Evolutionary conservation across 1,140 invertebrate species (phyloP), one percentile per base, ranked within the genome.

Genomic region (Druon quercuslanigerum): DNA sequence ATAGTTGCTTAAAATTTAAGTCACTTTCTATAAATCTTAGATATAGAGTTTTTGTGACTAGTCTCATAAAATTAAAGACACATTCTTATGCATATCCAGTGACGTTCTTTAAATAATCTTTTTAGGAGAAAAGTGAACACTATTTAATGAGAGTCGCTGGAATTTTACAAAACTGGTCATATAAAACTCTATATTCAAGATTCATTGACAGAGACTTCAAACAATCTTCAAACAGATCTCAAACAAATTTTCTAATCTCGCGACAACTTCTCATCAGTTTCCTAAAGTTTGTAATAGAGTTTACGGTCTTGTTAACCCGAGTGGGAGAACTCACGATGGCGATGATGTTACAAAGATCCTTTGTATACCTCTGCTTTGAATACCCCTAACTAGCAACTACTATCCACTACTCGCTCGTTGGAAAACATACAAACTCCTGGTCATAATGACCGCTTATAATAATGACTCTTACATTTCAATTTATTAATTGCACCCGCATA

Each of bases 261-360:
- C 46, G 20, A 25, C 33, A 66, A 66, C 60, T 66, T 66, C 60
- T 66, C 60, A 66, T 66, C 40, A 66, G 60, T 66, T 66, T 66
- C 13, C 60, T 16, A 66, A 66, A 66, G 60, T 66, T 66, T 40
- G n/a, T 20, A 66, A 66, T 66, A 66, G 25, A 66, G 60, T 66
- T 66, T 66, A 25, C 60, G 60, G 33, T 66, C 60, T 66, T 66
- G 60, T 66, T 66, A 66, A 66, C 60, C 60, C 33, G 60, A 66
- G 60, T 20, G 40, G 40, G 60, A 66, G 60, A 66, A 66, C 60
- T 66, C 60, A 33, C n/a, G n/a, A 33, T 66, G 60, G 60, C 46
- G 60, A 66, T 66, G 46, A 66, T 66, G 60, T 66, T 66, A 66
- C 33, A 66, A 66, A 66, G 60, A 66, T 66, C 60, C 60, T 66